A percentile compares a stretch with the other conserved stretches of the same genome.
These are phyloP conservation scores for Donacobius atricapilla DNA, from an alignment of 2,113 vertebrate genomes.

Conservation along the genomic window DNA sequence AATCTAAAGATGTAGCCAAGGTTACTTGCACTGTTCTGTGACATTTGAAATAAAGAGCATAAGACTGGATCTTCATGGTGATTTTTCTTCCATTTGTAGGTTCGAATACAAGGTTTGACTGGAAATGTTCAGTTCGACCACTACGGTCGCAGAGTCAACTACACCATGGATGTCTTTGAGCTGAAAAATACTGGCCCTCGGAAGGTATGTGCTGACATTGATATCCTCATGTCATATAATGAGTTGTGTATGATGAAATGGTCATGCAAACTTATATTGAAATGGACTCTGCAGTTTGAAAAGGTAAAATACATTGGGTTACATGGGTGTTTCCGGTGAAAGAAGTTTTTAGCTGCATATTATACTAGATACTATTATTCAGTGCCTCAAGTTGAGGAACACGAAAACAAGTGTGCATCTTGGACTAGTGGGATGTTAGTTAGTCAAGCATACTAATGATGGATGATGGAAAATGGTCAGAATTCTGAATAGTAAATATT, in stretches of 20 bases:
- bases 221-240: background rate
- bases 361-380: background rate
- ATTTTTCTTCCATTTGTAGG: conserved; percentile 70
- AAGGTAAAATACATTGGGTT: background rate
- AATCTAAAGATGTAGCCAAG: background rate
- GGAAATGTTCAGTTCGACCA: conserved; percentile 98
- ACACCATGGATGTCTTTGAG: conserved; percentile 97
- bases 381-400: background rate
- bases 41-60: background rate
- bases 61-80: background rate
- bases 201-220: conserved; percentile 76
- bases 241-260: background rate
- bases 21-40: background rate
- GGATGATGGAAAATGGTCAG: background rate
- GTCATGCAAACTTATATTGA: background rate
- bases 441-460: background rate
- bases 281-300: background rate
- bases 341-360: background rate
- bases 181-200: conserved; percentile 91
- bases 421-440: background rate
- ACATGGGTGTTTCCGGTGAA: background rate
- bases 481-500: background rate
- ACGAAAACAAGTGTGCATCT: background rate
- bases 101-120: conserved; percentile 94
- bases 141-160: conserved; percentile 94